Conservation (phyloP, 2,888 invertebrate species). For the Torymus tubicola region DNA sequence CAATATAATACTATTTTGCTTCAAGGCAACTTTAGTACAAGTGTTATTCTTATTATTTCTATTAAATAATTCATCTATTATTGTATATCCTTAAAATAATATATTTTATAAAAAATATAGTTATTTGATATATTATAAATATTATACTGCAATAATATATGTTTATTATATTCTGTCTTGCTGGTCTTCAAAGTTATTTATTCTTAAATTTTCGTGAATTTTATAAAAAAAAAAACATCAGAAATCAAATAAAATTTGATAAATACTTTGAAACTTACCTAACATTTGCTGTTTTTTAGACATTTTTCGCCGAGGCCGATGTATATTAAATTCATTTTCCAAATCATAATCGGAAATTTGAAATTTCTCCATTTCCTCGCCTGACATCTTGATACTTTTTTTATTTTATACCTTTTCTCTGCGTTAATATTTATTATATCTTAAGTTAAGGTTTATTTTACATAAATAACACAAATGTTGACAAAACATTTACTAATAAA, state of each 20-base stretch:
- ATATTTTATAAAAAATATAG: no score
- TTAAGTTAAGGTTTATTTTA: no score
- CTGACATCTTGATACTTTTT: constrained; percentile 79
- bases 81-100: no score
- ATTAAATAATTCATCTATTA: no score
- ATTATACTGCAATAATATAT: no score
- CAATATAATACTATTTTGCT: constrained; percentile 8
- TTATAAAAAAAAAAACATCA: background rate
- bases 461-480: no score
- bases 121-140: no score
- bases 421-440: no score
- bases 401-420: constrained; percentile 56
- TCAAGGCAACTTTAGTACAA: background rate
- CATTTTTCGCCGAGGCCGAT: constrained; percentile 83
- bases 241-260: constrained; percentile 8
- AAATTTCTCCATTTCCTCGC: constrained; percentile 94
- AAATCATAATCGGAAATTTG: constrained; percentile 97
- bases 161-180: no score
- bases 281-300: constrained; percentile 96
- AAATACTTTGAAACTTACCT: constrained; percentile 79
- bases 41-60: no score
- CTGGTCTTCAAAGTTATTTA: background rate
- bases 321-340: constrained; percentile 93
- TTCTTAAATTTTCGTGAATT: background rate
- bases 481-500: no score